A percentile compares a stretch with the other conserved stretches of the same genome.
phyloP scores from a whole-genome alignment of 2,113 vertebrate species.

The Terrapene triunguis region DNA sequence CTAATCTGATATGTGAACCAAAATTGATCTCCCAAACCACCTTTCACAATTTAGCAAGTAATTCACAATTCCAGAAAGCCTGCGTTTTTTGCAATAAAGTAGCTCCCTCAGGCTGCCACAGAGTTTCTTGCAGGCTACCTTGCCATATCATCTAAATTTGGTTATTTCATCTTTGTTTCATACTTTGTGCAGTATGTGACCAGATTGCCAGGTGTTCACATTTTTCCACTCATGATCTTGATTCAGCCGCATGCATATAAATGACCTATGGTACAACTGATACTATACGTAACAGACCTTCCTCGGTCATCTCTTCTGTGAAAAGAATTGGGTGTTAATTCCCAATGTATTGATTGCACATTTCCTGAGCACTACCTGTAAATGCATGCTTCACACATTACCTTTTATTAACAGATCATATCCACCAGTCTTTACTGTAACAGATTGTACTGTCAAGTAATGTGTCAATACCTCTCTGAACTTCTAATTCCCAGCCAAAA shows the following conservation, averaged over 20 bases:
- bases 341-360: not conserved
- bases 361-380: conserved; percentile 47
- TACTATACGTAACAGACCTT: conserved; percentile 23
- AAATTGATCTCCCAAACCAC: conserved; percentile 21
- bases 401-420: conserved; percentile 54
- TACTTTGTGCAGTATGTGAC: conserved; percentile 64
- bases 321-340: conserved; percentile 44
- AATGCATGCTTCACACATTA: conserved; percentile 66
- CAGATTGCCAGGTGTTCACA: conserved; percentile 63
- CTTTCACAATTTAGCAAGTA: conserved; percentile 39
- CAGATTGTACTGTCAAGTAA: conserved; percentile 67
- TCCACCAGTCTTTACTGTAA: conserved; percentile 59
- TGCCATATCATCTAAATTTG: conserved; percentile 21
- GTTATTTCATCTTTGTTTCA: conserved; percentile 39
- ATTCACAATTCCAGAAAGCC: conserved; percentile 10
- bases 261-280: conserved; percentile 37
- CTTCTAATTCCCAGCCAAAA: conserved; percentile 57
- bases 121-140: conserved; percentile 33
- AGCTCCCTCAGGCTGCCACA: not conserved
- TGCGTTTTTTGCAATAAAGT: conserved; percentile 39
- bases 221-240: conserved; percentile 27
- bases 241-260: conserved; percentile 40
- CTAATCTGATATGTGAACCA: conserved; percentile 3
- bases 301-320: conserved; percentile 45
- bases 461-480: conserved; percentile 69